These are phyloP conservation scores for Micrasema minimum DNA, from an alignment of 1,140 invertebrate species.

Conservation along the genomic window DNA sequence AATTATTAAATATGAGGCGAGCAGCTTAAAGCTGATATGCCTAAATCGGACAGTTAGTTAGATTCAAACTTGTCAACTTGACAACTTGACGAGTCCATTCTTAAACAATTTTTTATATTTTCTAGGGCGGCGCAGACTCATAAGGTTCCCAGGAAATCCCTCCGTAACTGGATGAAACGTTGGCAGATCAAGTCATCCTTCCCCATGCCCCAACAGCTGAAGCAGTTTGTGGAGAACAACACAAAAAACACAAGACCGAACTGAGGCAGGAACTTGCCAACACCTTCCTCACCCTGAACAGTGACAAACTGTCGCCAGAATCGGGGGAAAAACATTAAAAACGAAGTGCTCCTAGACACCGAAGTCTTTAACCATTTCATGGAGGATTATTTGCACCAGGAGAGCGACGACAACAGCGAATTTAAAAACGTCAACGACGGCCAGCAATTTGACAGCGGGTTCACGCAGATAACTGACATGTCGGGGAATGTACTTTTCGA, in stretches of 20 bases:
- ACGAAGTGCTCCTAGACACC: slow-evolving; percentile 4
- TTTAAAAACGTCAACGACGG: slow-evolving; percentile 1
- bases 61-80: no score
- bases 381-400: slow-evolving; percentile 26
- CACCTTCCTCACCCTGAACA: slow-evolving; percentile 32
- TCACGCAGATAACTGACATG: slow-evolving; percentile 49
- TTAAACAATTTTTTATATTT: no score
- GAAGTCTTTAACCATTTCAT: slow-evolving; percentile 24
- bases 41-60: no score
- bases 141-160: slow-evolving; percentile 66
- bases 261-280: slow-evolving; percentile 41
- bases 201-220: slow-evolving; percentile 66
- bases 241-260: slow-evolving; percentile 61
- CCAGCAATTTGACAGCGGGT: slow-evolving; percentile 11
- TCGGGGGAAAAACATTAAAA: slow-evolving; percentile 3
- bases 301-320: neutral
- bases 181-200: slow-evolving; percentile 68
- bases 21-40: no score
- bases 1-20: no score
- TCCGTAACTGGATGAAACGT: slow-evolving; percentile 68
- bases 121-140: slow-evolving; percentile 67
- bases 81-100: no score
- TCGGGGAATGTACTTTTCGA: slow-evolving; percentile 49
- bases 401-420: slow-evolving; percentile 21
- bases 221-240: slow-evolving; percentile 66